These are phyloP conservation scores for Pocillopora damicornis DNA, from an alignment of 64 coral and sea anemone genomes.

Conservation along the genomic window DNA sequence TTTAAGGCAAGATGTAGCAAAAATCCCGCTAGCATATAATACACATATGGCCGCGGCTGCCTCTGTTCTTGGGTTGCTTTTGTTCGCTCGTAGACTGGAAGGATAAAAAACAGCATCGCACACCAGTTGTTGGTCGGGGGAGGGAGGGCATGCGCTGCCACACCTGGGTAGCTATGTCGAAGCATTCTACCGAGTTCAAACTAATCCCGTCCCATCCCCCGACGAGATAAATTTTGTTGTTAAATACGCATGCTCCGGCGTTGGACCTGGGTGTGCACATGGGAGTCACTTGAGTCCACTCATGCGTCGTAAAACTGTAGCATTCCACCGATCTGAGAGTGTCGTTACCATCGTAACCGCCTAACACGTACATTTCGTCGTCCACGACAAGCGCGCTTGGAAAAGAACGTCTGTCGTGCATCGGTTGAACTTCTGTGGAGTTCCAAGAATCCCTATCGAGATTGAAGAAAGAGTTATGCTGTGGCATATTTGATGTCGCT, in stretches of 20 bases:
- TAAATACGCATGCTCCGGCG: slow-evolving; percentile 92
- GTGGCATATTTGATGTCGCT: too few relatives aligned
- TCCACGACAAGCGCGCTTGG: slow-evolving; percentile 92
- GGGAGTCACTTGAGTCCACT: slow-evolving; percentile 81
- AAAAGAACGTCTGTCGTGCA: slow-evolving; percentile 92
- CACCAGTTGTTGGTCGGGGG: slow-evolving; percentile 96
- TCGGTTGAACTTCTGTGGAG: slow-evolving; percentile 90
- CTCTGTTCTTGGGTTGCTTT: slow-evolving; percentile 75
- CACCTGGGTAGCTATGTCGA: slow-evolving; percentile 76
- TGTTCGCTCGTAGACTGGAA: slow-evolving; percentile 91
- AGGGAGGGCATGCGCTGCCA: slow-evolving; percentile 91
- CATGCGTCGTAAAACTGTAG: slow-evolving; percentile 81
- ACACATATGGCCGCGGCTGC: slow-evolving; percentile 75
- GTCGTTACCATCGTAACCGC: slow-evolving; percentile 98
- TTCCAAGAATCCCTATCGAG: slow-evolving; percentile 83
- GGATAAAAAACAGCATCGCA: slow-evolving; percentile 91
- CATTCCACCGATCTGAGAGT: slow-evolving; percentile 84
- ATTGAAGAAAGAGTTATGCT: neutral
- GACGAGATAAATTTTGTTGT: slow-evolving; percentile 95
- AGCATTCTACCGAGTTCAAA: slow-evolving; percentile 86
- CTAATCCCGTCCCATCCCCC: slow-evolving; percentile 98
- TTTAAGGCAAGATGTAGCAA: neutral
- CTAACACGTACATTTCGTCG: slow-evolving; percentile 93
- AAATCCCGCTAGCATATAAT: slow-evolving; percentile 67
- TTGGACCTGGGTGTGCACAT: slow-evolving; percentile 94